Conservation (phyloP, 1,140 invertebrate species). For the Eriocheir sinensis region DNA sequence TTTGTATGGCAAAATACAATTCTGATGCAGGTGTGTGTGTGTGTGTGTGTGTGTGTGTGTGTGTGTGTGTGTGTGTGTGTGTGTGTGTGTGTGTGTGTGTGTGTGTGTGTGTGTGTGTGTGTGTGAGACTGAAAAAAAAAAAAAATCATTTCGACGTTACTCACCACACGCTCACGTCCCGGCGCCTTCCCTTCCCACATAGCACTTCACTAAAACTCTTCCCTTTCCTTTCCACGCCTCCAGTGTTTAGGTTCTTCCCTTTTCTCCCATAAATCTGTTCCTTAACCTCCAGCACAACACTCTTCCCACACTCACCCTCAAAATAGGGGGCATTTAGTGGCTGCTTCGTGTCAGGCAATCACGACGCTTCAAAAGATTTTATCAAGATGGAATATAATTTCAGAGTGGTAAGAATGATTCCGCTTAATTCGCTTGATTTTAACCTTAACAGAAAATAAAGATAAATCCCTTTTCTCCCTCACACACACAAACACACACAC, state of each 20-base stretch:
- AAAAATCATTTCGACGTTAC: no score
- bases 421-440: neutral
- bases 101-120: slow-evolving; percentile 39
- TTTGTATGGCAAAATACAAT: neutral
- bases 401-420: neutral
- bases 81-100: slow-evolving; percentile 47
- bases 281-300: no score
- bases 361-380: neutral
- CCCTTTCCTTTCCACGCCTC: neutral
- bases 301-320: neutral
- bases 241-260: neutral
- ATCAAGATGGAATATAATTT: slow-evolving; percentile 16
- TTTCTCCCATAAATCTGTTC: no score
- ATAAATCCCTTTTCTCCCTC: neutral
- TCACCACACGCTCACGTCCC: no score
- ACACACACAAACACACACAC: neutral
- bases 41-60: slow-evolving; percentile 38
- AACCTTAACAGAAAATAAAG: neutral
- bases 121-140: no score
- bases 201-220: neutral
- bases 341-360: neutral
- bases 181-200: no score
- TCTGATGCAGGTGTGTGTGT: neutral
- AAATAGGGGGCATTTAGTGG: neutral
- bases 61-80: slow-evolving; percentile 50